Conservation (phyloP, 92 coral and sea anemone species). For the Heliopora coerulea region DNA sequence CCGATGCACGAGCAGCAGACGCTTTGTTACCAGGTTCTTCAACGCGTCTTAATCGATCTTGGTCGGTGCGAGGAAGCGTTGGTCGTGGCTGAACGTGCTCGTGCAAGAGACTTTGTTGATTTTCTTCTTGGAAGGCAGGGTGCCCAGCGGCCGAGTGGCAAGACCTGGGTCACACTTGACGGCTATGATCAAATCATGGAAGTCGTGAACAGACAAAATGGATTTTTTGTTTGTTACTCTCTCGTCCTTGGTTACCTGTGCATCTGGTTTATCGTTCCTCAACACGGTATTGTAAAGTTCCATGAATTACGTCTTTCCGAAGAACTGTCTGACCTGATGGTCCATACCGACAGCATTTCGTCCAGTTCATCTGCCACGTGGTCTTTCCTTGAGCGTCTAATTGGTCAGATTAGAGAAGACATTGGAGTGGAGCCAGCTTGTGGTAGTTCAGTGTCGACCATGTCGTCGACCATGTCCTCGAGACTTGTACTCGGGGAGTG, state of each 20-base stretch:
- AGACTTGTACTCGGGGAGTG: slow-evolving; percentile 86
- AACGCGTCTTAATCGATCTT: slow-evolving; percentile 83
- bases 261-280: slow-evolving; percentile 90
- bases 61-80: slow-evolving; percentile 84
- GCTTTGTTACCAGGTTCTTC: slow-evolving; percentile 80
- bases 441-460: slow-evolving; percentile 47
- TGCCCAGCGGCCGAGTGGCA: slow-evolving; percentile 46
- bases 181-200: slow-evolving; percentile 81
- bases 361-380: slow-evolving; percentile 50
- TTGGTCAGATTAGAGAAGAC: slow-evolving; percentile 92
- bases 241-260: slow-evolving; percentile 92
- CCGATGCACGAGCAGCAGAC: slow-evolving; percentile 90
- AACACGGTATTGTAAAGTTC: slow-evolving; percentile 83
- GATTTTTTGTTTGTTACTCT: slow-evolving; percentile 77
- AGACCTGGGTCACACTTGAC: slow-evolving; percentile 38
- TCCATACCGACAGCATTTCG: slow-evolving; percentile 24
- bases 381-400: slow-evolving; percentile 79
- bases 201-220: slow-evolving; percentile 74
- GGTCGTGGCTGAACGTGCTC: slow-evolving; percentile 90
- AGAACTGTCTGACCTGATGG: slow-evolving; percentile 53
- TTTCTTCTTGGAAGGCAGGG: slow-evolving; percentile 82
- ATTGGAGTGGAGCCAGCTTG: slow-evolving; percentile 96
- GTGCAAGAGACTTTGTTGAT: slow-evolving; percentile 85
- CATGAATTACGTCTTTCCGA: slow-evolving; percentile 84
- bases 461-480: slow-evolving; percentile 66